These are phyloP conservation scores for Euclidia mi DNA, from an alignment of 2,888 invertebrate species.

Conservation along the genomic window DNA sequence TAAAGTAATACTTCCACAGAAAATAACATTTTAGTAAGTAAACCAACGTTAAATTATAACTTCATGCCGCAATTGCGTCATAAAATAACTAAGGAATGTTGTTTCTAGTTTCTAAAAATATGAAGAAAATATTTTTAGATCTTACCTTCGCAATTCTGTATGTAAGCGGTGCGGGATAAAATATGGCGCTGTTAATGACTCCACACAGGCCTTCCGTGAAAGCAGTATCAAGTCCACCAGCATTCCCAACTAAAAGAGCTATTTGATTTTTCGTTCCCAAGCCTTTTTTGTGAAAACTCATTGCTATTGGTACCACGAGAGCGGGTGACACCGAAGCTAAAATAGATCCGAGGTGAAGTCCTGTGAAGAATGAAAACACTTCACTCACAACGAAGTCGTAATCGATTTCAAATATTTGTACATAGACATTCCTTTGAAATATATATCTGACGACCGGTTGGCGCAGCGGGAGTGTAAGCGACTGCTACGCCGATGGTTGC, in stretches of 20 bases:
- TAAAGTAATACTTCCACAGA: too few relatives aligned
- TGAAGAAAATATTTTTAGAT: conserved; percentile 9
- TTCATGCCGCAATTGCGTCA: too few relatives aligned
- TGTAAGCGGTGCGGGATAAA: conserved; percentile 92
- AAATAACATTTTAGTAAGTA: too few relatives aligned
- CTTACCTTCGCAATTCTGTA: conserved; percentile 86
- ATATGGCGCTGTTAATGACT: conserved; percentile 96
- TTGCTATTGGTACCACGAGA: conserved; percentile 97
- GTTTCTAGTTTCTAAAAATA: not conserved
- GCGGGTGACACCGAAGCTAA: conserved; percentile 98
- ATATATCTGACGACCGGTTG: too few relatives aligned
- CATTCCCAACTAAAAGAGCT: conserved; percentile 97
- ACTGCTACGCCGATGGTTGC: too few relatives aligned
- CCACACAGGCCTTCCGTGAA: conserved; percentile 98
- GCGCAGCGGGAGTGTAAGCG: too few relatives aligned
- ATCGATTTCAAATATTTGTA: conserved; percentile 30
- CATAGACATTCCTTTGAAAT: conserved; percentile 28
- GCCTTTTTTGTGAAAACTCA: conserved; percentile 94
- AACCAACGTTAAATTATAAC: too few relatives aligned
- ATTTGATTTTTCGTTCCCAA: conserved; percentile 98
- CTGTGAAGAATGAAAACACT: conserved; percentile 62
- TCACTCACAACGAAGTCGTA: not conserved
- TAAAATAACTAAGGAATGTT: too few relatives aligned
- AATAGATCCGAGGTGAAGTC: conserved; percentile 95
- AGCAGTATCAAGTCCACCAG: conserved; percentile 98